Evolutionary conservation across 2,113 vertebrate genomes (phyloP), one percentile per base, ranked within the genome.

Genomic region (Lasiurus cinereus): DNA sequence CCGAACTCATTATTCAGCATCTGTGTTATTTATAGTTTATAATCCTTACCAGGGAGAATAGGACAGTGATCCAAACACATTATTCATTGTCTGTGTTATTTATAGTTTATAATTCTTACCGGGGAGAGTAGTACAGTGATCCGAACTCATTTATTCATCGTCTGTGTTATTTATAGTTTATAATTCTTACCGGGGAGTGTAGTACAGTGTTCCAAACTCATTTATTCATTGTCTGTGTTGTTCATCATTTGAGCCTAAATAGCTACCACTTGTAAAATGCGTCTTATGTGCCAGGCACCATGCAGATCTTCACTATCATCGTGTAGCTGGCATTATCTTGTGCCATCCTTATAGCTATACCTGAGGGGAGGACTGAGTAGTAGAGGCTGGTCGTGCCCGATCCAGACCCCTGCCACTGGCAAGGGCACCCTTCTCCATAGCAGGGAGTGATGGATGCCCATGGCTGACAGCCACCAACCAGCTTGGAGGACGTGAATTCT

Each of bases 91-190:
- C n/a, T 87, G 1, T 86, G 74, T 52, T 10, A 67, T 64, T 76
- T 22, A 5, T 48, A 39, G 39, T 39, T 39, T 39, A 39, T 39
- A 39, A 39, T 39, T 39, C 39, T 39, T 39, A 39, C 39, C 18
- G 0, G 4, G 4, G 46, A 0, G 2, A 46, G 1, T 29, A 29
- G 33, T 5, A 3, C 13, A 66, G 13, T 29, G 36, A 16, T 52
- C 29, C 19, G 64, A 6, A 56, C 21, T 62, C n/a, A n/a, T 11
- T 70, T 69, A 14, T 83, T 73, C 18, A 39, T n/a, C n/a, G 31
- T 56, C n/a, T 87, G 1, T 86, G 74, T 52, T 10, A 67, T 64
- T 76, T 22, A 5, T 48, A 39, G 39, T 39, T 39, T 39, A 39
- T 39, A 39, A 39, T 39, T 39, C 39, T 39, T 39, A 39, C 39